Percentiles rank a stretch among this genome's conserved stretches.
These are phyloP conservation scores for Pemphigus obesinymphae DNA, from an alignment of 1,140 invertebrate genomes.

Conservation along the genomic window DNA sequence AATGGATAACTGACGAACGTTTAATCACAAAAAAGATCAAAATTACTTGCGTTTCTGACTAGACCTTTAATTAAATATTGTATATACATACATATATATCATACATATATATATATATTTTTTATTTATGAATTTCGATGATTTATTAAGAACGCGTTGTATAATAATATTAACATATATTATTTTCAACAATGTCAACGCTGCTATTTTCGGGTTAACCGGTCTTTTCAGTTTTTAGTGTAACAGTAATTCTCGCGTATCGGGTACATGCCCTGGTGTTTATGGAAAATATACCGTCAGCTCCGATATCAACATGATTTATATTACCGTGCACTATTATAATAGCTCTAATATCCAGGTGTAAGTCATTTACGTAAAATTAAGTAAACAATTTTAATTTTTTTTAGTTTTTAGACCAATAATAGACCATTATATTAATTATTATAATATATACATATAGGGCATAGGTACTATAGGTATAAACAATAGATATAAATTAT, in stretches of 20 bases:
- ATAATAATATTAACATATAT: not conserved
- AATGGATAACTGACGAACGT: no score
- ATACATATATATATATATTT: not conserved
- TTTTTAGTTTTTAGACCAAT: not conserved
- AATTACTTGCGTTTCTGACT: not conserved
- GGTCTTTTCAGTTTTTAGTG: constrained; percentile 21
- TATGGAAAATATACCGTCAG: not conserved
- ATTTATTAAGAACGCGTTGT: not conserved
- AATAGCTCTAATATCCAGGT: not conserved
- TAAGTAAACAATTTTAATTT: not conserved
- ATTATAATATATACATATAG: no score
- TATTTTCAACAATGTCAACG: constrained; percentile 22
- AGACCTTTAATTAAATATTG: no score
- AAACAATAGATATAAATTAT: not conserved
- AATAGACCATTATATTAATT: not conserved
- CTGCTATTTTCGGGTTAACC: constrained; percentile 15
- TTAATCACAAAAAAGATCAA: not conserved
- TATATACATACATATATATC: no score
- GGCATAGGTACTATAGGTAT: no score
- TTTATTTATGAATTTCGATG: constrained; percentile 1
- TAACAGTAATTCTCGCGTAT: not conserved
- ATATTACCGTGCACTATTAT: not conserved
- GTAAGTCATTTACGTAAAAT: not conserved
- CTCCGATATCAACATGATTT: not conserved
- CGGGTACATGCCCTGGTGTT: no score